A percentile compares a stretch with the other conserved stretches of the same genome.
phyloP scores from a whole-genome alignment of 2,113 vertebrate species.

The Dipodomys merriami region DNA sequence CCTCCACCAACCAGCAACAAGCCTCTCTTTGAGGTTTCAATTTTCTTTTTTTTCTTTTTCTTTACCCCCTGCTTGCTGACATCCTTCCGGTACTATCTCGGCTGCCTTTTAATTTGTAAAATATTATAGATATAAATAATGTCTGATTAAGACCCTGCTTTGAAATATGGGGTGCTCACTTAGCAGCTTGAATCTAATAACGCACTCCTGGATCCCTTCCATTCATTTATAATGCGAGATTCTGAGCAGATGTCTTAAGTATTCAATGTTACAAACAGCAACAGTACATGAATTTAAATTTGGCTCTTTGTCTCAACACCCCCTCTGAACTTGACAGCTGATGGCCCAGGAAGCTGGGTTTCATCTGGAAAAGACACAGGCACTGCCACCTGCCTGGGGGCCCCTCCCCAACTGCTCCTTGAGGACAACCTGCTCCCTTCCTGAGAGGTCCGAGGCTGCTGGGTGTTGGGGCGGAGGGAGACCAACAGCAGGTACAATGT shows the following conservation, averaged over 20 bases:
- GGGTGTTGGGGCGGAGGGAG: background rate
- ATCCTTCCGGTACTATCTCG: constrained; percentile 57
- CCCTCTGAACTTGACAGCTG: constrained; percentile 62
- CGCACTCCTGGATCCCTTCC: constrained; percentile 76
- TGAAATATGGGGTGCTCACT: constrained; percentile 52
- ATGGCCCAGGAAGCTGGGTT: constrained; percentile 24
- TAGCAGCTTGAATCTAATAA: constrained; percentile 63
- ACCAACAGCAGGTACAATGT: background rate
- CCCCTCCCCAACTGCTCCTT: accelerated
- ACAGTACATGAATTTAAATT: constrained; percentile 78
- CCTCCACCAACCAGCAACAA: background rate
- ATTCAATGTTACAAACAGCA: constrained; percentile 77
- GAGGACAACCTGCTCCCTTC: accelerated
- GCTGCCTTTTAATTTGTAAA: constrained; percentile 72
- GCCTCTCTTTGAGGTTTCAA: constrained; percentile 18
- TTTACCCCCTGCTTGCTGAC: background rate
- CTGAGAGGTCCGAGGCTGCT: background rate
- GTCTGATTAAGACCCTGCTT: constrained; percentile 78
- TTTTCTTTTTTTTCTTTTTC: background rate
- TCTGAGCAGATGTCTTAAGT: constrained; percentile 83
- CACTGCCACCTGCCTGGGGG: background rate
- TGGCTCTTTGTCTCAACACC: constrained; percentile 78
- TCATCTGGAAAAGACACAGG: background rate
- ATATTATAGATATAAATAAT: constrained; percentile 62
- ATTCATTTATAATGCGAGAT: constrained; percentile 72